Evolutionary conservation across 2,113 vertebrate species (phyloP).

Genomic region (Heliornis fulica): DNA sequence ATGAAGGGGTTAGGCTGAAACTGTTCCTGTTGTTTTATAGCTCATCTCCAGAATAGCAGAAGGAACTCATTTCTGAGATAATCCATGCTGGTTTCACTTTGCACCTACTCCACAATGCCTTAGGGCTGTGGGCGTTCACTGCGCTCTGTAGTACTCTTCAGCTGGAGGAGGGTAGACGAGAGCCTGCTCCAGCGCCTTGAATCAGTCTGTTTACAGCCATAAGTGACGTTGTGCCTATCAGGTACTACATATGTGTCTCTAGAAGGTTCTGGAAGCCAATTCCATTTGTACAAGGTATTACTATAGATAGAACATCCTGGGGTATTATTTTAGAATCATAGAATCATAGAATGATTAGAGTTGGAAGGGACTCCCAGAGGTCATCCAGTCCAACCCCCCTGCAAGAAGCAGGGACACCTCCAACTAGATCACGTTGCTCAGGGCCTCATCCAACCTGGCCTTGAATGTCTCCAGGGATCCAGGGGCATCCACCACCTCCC

Average conservation of each 20-base stretch:
- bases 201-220: neutral
- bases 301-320: neutral
- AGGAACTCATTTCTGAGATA: neutral
- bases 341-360: no score
- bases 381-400: no score
- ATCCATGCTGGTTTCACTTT: neutral
- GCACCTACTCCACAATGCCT: neutral
- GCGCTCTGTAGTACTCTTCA: neutral
- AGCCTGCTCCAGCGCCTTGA: neutral
- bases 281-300: neutral
- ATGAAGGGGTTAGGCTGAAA: neutral
- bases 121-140: neutral
- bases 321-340: no score
- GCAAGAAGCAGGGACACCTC: no score
- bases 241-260: neutral
- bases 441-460: no score
- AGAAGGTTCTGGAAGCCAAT: constrained; percentile 31
- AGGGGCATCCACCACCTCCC: no score
- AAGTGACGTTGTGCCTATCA: neutral
- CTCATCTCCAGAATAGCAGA: neutral
- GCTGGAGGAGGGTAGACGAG: neutral
- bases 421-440: no score
- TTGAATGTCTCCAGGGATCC: no score
- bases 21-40: neutral
- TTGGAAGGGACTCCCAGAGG: no score